phyloP scores from a whole-genome alignment of 2,888 invertebrate genomes.

The Hydraecia micacea region DNA sequence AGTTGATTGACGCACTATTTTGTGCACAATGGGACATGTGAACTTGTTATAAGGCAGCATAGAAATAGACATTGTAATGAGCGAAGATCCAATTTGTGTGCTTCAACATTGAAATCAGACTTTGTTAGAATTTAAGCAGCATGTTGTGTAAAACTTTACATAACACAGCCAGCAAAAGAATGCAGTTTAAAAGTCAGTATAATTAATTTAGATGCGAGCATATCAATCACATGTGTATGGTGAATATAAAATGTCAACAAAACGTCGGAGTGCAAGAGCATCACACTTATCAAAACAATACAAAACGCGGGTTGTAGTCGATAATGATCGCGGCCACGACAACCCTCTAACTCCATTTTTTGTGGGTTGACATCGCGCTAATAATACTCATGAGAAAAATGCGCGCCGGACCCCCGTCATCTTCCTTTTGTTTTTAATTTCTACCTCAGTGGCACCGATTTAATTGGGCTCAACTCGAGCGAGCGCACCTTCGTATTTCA shows the following conservation, averaged over 20 bases:
- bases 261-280: constrained; percentile 79
- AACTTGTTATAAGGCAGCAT: constrained; percentile 48
- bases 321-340: constrained; percentile 87
- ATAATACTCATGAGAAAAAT: constrained; percentile 91
- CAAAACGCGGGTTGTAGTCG: constrained; percentile 89
- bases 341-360: constrained; percentile 88
- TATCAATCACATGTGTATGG: constrained; percentile 84
- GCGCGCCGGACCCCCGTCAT: constrained; percentile 88
- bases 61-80: constrained; percentile 39
- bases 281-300: constrained; percentile 90
- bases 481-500: constrained; percentile 90
- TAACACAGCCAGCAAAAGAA: constrained; percentile 39
- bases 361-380: constrained; percentile 90
- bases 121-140: constrained; percentile 29
- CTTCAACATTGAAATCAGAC: constrained; percentile 22
- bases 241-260: constrained; percentile 86
- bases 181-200: constrained; percentile 57
- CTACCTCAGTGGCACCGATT: constrained; percentile 91
- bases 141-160: constrained; percentile 27
- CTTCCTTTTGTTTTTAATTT: constrained; percentile 90
- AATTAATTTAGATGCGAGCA: constrained; percentile 68
- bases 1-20: constrained; percentile 82
- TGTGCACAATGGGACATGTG: constrained; percentile 68
- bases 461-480: constrained; percentile 90
- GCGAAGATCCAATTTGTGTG: constrained; percentile 4